A percentile compares a stretch with the other conserved stretches of the same genome.
Conservation (phyloP, 2,888 invertebrate species). For the Lasius platythorax region DNA sequence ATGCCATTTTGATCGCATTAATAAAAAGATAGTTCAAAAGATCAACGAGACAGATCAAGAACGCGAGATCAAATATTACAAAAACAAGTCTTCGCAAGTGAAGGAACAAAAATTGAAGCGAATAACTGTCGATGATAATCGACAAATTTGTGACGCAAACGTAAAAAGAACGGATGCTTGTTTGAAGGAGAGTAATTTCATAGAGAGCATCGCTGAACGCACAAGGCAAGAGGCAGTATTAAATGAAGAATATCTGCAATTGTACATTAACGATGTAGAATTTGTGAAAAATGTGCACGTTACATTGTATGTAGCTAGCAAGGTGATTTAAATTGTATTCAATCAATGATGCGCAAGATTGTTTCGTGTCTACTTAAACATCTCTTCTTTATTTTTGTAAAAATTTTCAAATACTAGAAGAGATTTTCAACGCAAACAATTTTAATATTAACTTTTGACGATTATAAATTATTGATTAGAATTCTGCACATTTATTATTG, state of each 20-base stretch:
- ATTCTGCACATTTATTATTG: background rate
- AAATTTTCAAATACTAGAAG: background rate
- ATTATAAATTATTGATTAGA: background rate
- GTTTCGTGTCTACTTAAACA: background rate
- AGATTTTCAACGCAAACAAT: background rate
- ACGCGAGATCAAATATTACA: background rate
- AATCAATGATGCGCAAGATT: background rate
- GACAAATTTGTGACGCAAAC: background rate
- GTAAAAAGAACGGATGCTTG: background rate
- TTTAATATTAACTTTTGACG: background rate
- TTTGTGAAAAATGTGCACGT: background rate
- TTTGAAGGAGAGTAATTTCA: background rate
- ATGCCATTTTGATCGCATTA: background rate
- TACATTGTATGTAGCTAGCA: background rate
- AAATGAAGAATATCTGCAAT: background rate
- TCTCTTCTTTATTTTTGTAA: background rate
- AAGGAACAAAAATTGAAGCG: background rate
- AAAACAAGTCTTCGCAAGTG: background rate
- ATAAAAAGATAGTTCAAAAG: background rate
- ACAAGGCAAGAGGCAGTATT: background rate
- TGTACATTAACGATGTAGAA: background rate
- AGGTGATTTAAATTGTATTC: background rate
- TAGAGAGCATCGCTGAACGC: background rate
- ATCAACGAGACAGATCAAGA: background rate
- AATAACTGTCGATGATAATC: background rate